Conservation (phyloP, 2,888 invertebrate species). For the Petrolisthes cinctipes region DNA sequence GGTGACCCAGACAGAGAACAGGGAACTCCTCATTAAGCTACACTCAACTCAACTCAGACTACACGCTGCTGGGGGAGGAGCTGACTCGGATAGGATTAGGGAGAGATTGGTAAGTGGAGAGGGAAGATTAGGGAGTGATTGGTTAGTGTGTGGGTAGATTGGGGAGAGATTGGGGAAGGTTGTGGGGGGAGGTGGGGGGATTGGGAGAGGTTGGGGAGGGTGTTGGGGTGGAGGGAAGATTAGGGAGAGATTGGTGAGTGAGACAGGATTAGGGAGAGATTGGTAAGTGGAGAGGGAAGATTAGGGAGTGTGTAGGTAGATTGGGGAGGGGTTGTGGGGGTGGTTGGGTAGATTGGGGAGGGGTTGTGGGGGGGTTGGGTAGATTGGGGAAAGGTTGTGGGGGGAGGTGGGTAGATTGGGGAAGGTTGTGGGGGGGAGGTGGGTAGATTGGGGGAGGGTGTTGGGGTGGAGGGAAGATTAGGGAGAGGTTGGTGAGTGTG, state of each 20-base stretch:
- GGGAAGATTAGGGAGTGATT: not conserved
- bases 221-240: not conserved
- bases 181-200: not conserved
- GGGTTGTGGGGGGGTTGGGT: not conserved
- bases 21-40: slow-evolving; percentile 76
- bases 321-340: not conserved
- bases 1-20: too few relatives aligned
- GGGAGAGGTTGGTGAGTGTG: not conserved
- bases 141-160: not conserved
- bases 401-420: not conserved
- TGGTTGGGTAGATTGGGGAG: not conserved
- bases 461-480: not conserved
- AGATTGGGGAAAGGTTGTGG: not conserved
- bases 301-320: not conserved
- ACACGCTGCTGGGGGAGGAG: slow-evolving; percentile 67
- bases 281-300: slow-evolving; percentile 68
- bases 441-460: not conserved
- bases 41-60: slow-evolving; percentile 76
- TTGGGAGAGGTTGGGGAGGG: not conserved
- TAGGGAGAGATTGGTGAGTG: not conserved
- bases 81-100: slow-evolving; percentile 72
- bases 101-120: slow-evolving; percentile 71
- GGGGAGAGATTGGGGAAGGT: not conserved
- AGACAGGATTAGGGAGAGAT: slow-evolving; percentile 72
- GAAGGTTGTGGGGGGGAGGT: not conserved